These are phyloP conservation scores for Phymatocera aterrima DNA, from an alignment of 2,888 invertebrate genomes.

Conservation along the genomic window DNA sequence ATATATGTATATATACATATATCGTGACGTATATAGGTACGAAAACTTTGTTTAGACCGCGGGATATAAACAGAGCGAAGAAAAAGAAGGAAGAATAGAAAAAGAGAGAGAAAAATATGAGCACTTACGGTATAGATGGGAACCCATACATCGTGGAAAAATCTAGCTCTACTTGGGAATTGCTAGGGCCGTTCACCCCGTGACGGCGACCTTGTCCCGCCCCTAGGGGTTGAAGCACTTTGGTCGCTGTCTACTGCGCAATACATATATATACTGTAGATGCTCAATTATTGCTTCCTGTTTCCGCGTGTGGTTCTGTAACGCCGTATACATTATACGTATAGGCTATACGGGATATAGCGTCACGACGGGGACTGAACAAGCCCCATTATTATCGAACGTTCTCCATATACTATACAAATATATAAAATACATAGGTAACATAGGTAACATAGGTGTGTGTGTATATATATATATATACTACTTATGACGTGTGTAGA, in stretches of 20 bases:
- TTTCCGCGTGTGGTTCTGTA: constrained; percentile 41
- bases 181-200: constrained; percentile 41
- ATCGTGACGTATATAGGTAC: not conserved
- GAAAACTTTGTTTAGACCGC: no score
- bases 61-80: no score
- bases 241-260: constrained; percentile 42
- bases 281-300: constrained; percentile 41
- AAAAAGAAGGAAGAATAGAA: no score
- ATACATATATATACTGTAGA: constrained; percentile 38
- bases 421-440: not conserved
- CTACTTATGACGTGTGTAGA: no score
- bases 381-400: not conserved
- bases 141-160: not conserved
- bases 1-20: not conserved
- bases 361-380: constrained; percentile 5
- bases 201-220: constrained; percentile 42
- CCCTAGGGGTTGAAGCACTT: constrained; percentile 43
- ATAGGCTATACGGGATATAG: not conserved
- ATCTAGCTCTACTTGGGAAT: constrained; percentile 14
- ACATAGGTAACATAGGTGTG: no score
- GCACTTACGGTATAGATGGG: not conserved
- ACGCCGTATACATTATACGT: no score
- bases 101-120: not conserved
- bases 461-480: no score
- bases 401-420: not conserved